phyloP scores from a whole-genome alignment of 2,113 vertebrate genomes.

The Cyanoramphus novaezelandiae region DNA sequence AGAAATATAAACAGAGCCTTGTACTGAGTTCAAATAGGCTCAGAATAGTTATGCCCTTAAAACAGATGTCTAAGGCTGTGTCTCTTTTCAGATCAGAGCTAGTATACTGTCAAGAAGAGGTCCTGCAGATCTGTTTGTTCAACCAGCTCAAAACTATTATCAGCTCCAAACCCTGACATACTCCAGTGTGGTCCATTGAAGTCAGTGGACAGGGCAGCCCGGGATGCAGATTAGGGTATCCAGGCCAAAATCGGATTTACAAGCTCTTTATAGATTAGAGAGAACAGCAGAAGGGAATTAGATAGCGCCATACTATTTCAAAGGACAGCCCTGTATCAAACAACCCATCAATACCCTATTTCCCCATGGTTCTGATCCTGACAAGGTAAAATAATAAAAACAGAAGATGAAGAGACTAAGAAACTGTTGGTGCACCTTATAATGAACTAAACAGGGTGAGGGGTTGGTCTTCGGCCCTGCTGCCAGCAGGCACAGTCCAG shows the following conservation, averaged over 20 bases:
- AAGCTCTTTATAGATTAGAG: slow-evolving; percentile 7
- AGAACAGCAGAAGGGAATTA: background rate
- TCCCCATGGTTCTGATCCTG: background rate
- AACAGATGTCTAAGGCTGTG: slow-evolving; percentile 60
- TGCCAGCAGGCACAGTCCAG: background rate
- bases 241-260: slow-evolving; percentile 34
- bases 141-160: background rate
- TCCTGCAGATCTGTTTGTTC: slow-evolving; percentile 17
- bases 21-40: slow-evolving; percentile 44
- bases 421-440: background rate
- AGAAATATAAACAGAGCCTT: slow-evolving; percentile 58
- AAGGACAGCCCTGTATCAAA: background rate
- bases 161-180: background rate
- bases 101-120: slow-evolving; percentile 4
- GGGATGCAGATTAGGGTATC: background rate
- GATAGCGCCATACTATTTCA: background rate
- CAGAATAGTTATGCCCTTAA: background rate
- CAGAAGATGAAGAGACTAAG: background rate
- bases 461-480: background rate
- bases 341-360: background rate
- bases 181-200: background rate
- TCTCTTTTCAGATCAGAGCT: slow-evolving; percentile 48
- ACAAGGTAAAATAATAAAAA: background rate
- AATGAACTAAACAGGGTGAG: background rate
- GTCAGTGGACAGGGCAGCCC: background rate